Conservation (phyloP, 2,797 vertebrate genomes). For the Gymnothorax javanicus region DNA sequence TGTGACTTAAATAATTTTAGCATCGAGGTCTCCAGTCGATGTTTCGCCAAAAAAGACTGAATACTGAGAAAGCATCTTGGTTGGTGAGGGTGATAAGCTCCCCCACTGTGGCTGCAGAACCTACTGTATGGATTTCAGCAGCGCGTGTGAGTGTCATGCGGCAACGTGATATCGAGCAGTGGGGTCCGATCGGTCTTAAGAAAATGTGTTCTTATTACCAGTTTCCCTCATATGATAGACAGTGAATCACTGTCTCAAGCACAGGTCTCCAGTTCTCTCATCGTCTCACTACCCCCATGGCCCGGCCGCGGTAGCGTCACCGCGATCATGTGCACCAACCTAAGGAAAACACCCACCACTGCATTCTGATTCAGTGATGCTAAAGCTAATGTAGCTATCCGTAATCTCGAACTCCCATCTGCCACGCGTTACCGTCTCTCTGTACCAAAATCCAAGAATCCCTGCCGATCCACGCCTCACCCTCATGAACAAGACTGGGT, state of each 20-base stretch:
- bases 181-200: too few species aligned
- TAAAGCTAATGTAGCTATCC: too few species aligned
- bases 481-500: too few species aligned
- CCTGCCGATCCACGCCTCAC: background rate
- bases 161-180: constrained; percentile 72
- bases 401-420: background rate
- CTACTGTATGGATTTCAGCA: constrained; percentile 64
- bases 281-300: background rate
- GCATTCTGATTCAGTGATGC: too few species aligned
- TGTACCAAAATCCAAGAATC: background rate
- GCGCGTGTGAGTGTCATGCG: constrained; percentile 64
- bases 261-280: background rate
- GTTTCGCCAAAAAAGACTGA: constrained; percentile 36
- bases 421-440: background rate
- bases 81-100: constrained; percentile 74
- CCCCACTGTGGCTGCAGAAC: constrained; percentile 58
- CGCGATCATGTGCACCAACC: background rate
- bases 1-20: too few species aligned
- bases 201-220: too few species aligned
- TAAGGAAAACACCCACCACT: background rate
- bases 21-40: background rate
- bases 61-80: constrained; percentile 65
- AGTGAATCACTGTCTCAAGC: too few species aligned
- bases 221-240: background rate
- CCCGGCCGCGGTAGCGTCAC: background rate